Evolutionary conservation across 2,113 vertebrate species (phyloP), one percentile per base, ranked within the genome.

Genomic region (Mirza zaza): DNA sequence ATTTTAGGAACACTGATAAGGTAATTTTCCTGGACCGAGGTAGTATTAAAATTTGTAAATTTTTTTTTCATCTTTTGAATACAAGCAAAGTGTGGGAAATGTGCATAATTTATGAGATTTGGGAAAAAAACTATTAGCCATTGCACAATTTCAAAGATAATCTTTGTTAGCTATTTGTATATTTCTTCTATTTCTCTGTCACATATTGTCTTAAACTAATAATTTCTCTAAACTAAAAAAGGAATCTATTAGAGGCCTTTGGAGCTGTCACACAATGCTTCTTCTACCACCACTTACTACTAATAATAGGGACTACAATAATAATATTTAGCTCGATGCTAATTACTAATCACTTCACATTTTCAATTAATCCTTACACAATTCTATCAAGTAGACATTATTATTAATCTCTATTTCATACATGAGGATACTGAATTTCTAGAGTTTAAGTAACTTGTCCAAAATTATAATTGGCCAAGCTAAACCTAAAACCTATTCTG

Each of bases 1-100:
- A 76, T 84, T 93, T 68, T 81, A 87, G 42, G 83, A 71, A 89
- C 25, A 67, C 5, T 70, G 50, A 68, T 63, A 76, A 95, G 50
- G 4, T 6, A 75, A 84, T 84, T 70, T 94, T 96, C 21, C 29
- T 76, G 13, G 70, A 68, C 23, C 32, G 90, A 48, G 7, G 45
- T 65, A 83, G 8, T 48, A 91, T 12, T 87, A 50, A 45, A 87
- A 87, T 29, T 67, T 97, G 84, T 21, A 39, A 94, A 42, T 55
- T 12, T 50, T 96, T 75, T 75, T 59, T 32, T 50, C 29, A 91
- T 18, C 6, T 14, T 96, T 91, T 93, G 14, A 82, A 36, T 75
- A 85, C 7, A 83, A 90, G 70, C 8, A 59, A 87, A 87, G 45
- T 48, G 34, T 14, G 32, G 94, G n/a, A 94, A 93, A 91, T 75